Evolutionary conservation across 2,888 invertebrate species (phyloP).

Genomic region (Limnephilus marmoratus): DNA sequence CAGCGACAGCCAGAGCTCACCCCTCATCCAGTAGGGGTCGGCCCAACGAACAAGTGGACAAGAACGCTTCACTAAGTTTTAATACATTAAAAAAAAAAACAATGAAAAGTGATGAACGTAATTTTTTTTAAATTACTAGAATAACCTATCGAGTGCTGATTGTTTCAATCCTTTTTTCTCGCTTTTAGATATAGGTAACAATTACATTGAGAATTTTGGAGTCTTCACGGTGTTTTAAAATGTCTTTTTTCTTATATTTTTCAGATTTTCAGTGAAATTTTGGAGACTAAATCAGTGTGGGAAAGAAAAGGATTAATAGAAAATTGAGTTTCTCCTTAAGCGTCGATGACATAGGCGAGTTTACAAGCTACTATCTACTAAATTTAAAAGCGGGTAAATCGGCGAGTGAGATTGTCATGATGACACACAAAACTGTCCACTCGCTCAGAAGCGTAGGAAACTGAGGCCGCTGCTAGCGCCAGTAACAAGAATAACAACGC

Average conservation of each 20-base stretch:
- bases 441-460: too few species aligned
- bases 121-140: not conserved
- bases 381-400: too few species aligned
- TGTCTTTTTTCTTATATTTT: too few species aligned
- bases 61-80: constrained; percentile 32
- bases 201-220: not conserved
- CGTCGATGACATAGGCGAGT: too few species aligned
- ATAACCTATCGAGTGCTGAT: not conserved
- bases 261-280: not conserved
- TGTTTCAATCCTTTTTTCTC: not conserved
- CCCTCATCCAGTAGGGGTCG: constrained; percentile 82
- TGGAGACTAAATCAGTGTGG: not conserved
- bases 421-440: too few species aligned
- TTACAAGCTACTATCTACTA: too few species aligned
- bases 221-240: not conserved
- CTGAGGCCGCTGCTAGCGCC: too few species aligned
- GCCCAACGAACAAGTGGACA: not conserved
- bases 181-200: not conserved
- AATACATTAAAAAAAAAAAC: not conserved
- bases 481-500: too few species aligned
- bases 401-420: too few species aligned
- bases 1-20: constrained; percentile 86
- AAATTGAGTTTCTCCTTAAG: not conserved
- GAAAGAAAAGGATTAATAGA: not conserved
- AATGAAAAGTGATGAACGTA: not conserved